These are phyloP conservation scores for Apotomis turbidana DNA, from an alignment of 2,888 invertebrate genomes.

Conservation along the genomic window DNA sequence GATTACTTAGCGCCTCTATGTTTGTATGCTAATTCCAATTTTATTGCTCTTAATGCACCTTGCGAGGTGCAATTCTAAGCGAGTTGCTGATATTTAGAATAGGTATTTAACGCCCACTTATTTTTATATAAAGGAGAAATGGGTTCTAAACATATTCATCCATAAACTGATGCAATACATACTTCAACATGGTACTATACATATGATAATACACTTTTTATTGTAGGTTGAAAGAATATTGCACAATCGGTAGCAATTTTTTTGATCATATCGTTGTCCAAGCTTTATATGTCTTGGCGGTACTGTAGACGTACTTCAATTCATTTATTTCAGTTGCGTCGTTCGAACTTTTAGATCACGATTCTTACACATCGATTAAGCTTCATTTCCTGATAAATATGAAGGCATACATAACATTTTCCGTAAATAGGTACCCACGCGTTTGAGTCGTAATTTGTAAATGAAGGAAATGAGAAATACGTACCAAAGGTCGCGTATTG, in stretches of 20 bases:
- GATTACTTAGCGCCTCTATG: constrained; percentile 39
- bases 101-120: background rate
- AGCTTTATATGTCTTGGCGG: too few relatives aligned
- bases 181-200: too few relatives aligned
- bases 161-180: too few relatives aligned
- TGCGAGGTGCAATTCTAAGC: constrained; percentile 14
- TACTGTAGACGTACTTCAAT: too few relatives aligned
- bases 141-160: too few relatives aligned
- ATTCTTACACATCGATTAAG: constrained; percentile 9
- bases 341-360: background rate
- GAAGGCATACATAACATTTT: constrained; percentile 12
- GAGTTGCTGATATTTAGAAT: background rate
- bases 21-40: constrained; percentile 37
- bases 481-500: constrained; percentile 65
- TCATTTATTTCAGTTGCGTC: background rate
- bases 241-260: too few relatives aligned
- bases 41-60: constrained; percentile 34
- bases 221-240: too few relatives aligned
- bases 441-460: constrained; percentile 23
- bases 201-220: too few relatives aligned
- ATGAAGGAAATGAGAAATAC: constrained; percentile 49
- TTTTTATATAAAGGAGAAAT: background rate
- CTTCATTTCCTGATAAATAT: constrained; percentile 16
- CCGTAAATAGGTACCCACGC: constrained; percentile 9
- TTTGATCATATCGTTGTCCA: too few relatives aligned